Conservation (phyloP, 2,797 vertebrate species). For the Ctenopoma kingsleyae region DNA sequence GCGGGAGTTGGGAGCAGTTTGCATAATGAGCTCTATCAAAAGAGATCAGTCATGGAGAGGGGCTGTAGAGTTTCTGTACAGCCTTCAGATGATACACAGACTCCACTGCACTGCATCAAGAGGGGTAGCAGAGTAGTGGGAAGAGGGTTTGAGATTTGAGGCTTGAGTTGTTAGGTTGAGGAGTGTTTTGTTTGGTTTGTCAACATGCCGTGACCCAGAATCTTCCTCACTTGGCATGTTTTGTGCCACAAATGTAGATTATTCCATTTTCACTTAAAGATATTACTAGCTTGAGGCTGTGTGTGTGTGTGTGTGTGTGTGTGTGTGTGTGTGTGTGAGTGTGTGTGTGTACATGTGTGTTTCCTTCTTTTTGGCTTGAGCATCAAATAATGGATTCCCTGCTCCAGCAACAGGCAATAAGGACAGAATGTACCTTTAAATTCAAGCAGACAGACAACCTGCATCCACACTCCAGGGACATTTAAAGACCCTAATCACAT, state of each 20-base stretch:
- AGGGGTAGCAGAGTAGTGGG: slow-evolving; percentile 60
- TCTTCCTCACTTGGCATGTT: slow-evolving; percentile 39
- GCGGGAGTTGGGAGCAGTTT: slow-evolving; percentile 89
- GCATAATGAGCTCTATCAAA: slow-evolving; percentile 90
- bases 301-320: background rate
- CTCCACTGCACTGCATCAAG: slow-evolving; percentile 55
- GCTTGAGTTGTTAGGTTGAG: slow-evolving; percentile 55
- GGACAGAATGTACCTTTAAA: slow-evolving; percentile 75
- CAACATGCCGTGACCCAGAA: slow-evolving; percentile 47
- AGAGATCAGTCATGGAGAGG: slow-evolving; percentile 82
- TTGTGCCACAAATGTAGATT: slow-evolving; percentile 34
- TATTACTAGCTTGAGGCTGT: slow-evolving; percentile 45
- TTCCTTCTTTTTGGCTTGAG: slow-evolving; percentile 30
- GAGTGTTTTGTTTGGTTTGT: slow-evolving; percentile 69
- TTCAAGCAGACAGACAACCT: slow-evolving; percentile 74
- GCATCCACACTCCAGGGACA: slow-evolving; percentile 72
- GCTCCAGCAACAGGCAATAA: slow-evolving; percentile 56
- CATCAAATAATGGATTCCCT: slow-evolving; percentile 72
- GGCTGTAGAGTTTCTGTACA: slow-evolving; percentile 75
- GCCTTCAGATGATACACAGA: slow-evolving; percentile 70
- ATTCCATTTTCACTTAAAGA: slow-evolving; percentile 53
- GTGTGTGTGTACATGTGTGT: background rate
- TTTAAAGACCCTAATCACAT: slow-evolving; percentile 79
- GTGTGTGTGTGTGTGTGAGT: background rate
- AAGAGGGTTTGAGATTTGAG: slow-evolving; percentile 66